Conservation (phyloP, 2,113 vertebrate species). For the Porphyrio hochstetteri region DNA sequence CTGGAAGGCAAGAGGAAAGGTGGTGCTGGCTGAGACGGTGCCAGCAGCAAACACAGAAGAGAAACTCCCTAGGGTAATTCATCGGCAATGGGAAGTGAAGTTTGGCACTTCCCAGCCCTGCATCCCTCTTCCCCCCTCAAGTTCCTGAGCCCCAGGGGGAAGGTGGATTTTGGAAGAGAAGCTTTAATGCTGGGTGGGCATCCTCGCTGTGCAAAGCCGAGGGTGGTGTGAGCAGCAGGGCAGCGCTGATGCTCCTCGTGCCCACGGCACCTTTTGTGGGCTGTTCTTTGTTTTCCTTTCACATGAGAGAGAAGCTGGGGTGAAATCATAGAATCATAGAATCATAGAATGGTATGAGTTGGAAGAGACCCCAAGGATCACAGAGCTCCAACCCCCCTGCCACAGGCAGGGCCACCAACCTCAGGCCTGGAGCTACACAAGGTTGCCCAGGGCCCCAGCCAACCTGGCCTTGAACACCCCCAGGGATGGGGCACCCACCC, state of each 20-base stretch:
- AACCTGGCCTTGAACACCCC: too few relatives aligned
- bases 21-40: background rate
- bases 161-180: background rate
- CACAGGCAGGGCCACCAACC: too few relatives aligned
- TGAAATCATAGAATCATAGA: too few relatives aligned
- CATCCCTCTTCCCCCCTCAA: background rate
- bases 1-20: background rate
- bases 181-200: background rate
- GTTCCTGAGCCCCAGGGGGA: background rate
- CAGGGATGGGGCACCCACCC: too few relatives aligned
- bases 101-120: background rate
- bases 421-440: too few relatives aligned
- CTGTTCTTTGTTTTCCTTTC: background rate
- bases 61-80: background rate
- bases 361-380: too few relatives aligned
- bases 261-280: background rate
- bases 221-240: background rate
- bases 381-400: too few relatives aligned
- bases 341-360: too few relatives aligned
- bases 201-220: background rate
- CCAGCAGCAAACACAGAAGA: background rate
- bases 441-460: too few relatives aligned
- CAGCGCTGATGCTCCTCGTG: background rate
- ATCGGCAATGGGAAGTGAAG: background rate
- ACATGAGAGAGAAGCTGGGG: too few relatives aligned